Evolutionary conservation across 1,140 invertebrate species (phyloP), one percentile per base, ranked within the genome.

Genomic region (Drosophila navojoa): DNA sequence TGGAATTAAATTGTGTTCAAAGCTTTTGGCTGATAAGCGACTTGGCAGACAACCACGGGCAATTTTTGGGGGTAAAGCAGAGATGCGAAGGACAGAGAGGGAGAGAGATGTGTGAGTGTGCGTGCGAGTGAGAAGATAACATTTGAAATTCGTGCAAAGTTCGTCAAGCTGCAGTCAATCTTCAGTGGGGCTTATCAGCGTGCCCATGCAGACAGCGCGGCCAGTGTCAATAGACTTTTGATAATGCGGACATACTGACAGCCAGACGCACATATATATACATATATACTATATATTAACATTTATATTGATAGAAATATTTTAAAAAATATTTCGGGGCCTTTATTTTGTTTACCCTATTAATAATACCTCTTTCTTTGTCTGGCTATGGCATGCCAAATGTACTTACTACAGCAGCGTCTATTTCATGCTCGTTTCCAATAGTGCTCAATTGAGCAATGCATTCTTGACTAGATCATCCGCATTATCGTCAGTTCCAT

Each of bases 211-310:
- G 74, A 76, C 74, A 76, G 74, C 70, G 61, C 74, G 74, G 70
- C 63, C 71, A 78, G 80, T 80, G 84, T 89, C 84, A 84, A 89
- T 89, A 89, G 77, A 89, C 84, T 79, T 84, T 79, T 79, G 62
- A 69, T 72, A 78, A 71, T 71, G 53, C 52, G 35, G 10, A 45
- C 42, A 60, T 11, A 47, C 11, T 27, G 9, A 61, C 44, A 61
- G 15, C 32, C 13, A 78, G 42, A 60, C 42, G 42, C 6, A 44
- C 27, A 54, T 22, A 71, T 11, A 54, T 44, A 57, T 59, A 19
- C 47, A 16, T n/a, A 47, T 45, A 38, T 53, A n/a, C n/a, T 62
- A 55, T 42, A 50, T 50, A 1, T 2, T 2, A 15, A 25, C 6
- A 25, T 29, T 16, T 45, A 5, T 32, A 45, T 42, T 7, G 25